Evolutionary conservation across 2,113 vertebrate species (phyloP).

Genomic region (Phocoena sinus): DNA sequence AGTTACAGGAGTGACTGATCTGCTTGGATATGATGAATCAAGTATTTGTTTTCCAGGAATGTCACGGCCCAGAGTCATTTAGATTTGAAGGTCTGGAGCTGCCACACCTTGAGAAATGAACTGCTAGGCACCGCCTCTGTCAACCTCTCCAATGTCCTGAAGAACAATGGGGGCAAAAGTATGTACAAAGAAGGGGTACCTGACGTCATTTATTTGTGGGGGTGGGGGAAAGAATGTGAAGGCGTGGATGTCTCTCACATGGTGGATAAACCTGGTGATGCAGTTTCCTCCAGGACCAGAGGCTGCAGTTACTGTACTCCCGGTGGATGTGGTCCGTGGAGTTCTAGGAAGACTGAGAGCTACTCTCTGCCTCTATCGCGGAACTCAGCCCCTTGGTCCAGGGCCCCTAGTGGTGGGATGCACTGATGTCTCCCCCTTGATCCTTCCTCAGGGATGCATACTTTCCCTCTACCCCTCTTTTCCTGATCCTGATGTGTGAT

Average conservation of each 20-base stretch:
- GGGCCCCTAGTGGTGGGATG: neutral
- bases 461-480: neutral
- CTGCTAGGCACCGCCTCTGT: constrained; percentile 91
- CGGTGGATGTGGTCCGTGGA: rapidly evolving
- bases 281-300: neutral
- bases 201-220: neutral
- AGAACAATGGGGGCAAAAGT: constrained; percentile 90
- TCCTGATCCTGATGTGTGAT: neutral
- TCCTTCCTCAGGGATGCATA: neutral
- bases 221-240: neutral
- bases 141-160: constrained; percentile 88
- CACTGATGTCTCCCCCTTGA: neutral
- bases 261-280: neutral
- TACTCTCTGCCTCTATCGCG: neutral
- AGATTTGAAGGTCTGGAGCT: constrained; percentile 96
- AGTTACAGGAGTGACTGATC: neutral
- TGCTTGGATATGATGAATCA: constrained; percentile 8
- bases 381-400: neutral
- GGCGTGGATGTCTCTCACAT: neutral
- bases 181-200: constrained; percentile 27
- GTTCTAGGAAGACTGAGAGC: neutral
- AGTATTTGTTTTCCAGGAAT: constrained; percentile 82
- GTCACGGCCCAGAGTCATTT: constrained; percentile 93
- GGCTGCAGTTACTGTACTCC: neutral
- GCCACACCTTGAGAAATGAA: constrained; percentile 94